These are phyloP conservation scores for Lota lota DNA, from an alignment of 2,113 vertebrate genomes.

Conservation along the genomic window DNA sequence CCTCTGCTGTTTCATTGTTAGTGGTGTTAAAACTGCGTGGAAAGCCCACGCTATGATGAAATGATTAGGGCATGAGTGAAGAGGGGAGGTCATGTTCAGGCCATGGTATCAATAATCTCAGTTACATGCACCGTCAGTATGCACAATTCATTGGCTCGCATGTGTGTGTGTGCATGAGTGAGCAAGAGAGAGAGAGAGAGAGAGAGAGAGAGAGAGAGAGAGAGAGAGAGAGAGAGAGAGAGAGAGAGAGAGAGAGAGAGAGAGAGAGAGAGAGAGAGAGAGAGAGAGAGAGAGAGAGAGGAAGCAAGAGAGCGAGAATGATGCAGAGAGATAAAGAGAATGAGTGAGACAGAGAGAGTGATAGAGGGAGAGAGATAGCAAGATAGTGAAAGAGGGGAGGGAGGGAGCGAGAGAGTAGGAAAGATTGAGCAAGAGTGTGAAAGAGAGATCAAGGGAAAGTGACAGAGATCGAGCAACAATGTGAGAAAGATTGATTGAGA, in stretches of 20 bases:
- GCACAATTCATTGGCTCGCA: slow-evolving; percentile 63
- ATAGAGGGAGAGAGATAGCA: not conserved
- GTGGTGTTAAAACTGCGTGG: slow-evolving; percentile 31
- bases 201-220: slow-evolving; percentile 2
- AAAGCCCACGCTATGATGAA: slow-evolving; percentile 66
- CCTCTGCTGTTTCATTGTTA: not conserved
- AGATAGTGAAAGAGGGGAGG: too few species aligned
- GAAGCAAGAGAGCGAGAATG: not conserved
- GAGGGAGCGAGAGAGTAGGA: too few species aligned
- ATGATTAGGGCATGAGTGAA: slow-evolving; percentile 82
- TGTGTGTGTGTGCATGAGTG: slow-evolving; percentile 20
- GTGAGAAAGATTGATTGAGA: too few species aligned
- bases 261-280: too few species aligned
- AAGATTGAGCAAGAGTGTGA: too few species aligned
- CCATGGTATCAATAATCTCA: slow-evolving; percentile 72
- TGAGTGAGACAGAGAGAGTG: too few species aligned
- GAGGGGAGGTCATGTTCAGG: slow-evolving; percentile 61
- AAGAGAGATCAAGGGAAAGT: too few species aligned
- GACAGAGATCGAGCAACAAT: too few species aligned
- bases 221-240: slow-evolving; percentile 11
- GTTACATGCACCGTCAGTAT: slow-evolving; percentile 71
- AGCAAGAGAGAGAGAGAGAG: slow-evolving; percentile 15
- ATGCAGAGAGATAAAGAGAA: too few species aligned
- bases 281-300: not conserved
- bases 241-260: slow-evolving; percentile 15